phyloP scores from a whole-genome alignment of 2,797 vertebrate species.

The Alfaro cultratus region DNA sequence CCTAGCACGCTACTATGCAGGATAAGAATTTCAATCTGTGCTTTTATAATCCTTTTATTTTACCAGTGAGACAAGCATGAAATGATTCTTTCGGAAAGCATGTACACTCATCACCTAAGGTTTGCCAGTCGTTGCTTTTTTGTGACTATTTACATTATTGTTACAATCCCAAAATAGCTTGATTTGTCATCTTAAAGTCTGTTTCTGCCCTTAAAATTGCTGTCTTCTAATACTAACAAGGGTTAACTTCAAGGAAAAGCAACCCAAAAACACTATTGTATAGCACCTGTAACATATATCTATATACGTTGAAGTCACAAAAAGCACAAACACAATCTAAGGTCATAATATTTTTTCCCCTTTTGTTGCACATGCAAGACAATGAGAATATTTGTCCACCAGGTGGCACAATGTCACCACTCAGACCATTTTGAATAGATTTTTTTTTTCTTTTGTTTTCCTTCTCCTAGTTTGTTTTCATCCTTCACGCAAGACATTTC shows the following conservation, averaged over 20 bases:
- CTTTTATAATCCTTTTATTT: neutral
- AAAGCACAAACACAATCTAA: neutral
- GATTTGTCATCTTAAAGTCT: neutral
- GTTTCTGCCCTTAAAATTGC: neutral
- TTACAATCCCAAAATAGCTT: neutral
- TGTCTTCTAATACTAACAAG: neutral
- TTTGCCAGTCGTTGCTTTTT: neutral
- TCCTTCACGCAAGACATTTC: neutral
- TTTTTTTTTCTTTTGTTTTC: neutral
- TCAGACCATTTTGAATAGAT: neutral
- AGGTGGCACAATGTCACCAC: slow-evolving; percentile 7
- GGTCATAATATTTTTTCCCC: neutral
- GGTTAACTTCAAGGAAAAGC: neutral
- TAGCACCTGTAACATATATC: neutral
- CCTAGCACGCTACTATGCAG: neutral
- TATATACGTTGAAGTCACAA: neutral
- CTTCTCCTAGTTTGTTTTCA: neutral
- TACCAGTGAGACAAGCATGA: neutral
- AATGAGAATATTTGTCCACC: slow-evolving; percentile 15
- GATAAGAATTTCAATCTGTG: neutral
- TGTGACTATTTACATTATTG: neutral
- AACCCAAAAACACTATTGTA: neutral
- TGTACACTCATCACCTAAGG: neutral
- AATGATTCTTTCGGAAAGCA: neutral
- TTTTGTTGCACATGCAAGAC: neutral